Percentiles rank a stretch among this genome's conserved stretches.
Evolutionary conservation across 1,140 invertebrate genomes (phyloP).

Genomic region (Trinorchestia longiramus): DNA sequence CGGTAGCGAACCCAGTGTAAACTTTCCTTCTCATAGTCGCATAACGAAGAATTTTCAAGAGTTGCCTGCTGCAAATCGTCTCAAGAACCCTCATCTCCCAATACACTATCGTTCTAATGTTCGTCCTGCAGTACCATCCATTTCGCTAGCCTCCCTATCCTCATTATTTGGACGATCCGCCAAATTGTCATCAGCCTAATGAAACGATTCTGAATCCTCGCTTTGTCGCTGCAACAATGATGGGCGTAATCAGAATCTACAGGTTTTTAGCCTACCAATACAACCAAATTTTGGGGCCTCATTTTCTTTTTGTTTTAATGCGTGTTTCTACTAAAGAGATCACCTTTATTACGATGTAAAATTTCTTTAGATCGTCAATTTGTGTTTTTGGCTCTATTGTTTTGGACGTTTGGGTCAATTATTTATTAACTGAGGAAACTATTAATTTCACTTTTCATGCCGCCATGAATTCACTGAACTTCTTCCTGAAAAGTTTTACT

Average conservation of each 20-base stretch:
- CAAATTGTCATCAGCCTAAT: constrained; percentile 1
- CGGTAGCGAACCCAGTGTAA: not conserved
- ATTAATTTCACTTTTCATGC: no score
- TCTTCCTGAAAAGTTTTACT: no score
- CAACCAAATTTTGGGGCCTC: not conserved
- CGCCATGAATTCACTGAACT: no score
- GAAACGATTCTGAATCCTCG: not conserved
- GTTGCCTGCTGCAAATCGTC: not conserved
- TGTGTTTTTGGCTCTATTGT: not conserved
- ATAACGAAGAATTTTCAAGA: not conserved
- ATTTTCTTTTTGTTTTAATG: not conserved
- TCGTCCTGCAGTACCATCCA: not conserved
- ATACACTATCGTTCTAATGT: not conserved
- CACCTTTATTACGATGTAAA: not conserved
- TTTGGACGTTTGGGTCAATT: not conserved
- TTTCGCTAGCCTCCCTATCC: not conserved
- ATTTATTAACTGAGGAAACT: not conserved
- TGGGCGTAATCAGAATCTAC: not conserved
- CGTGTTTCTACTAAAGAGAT: not conserved
- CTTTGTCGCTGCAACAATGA: not conserved
- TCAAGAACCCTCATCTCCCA: not conserved
- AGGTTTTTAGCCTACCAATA: not conserved
- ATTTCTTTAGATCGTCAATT: not conserved
- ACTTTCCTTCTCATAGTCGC: no score
- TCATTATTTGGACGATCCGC: not conserved